Conservation (phyloP, 2,888 invertebrate species). For the Apocheima hispidaria region DNA sequence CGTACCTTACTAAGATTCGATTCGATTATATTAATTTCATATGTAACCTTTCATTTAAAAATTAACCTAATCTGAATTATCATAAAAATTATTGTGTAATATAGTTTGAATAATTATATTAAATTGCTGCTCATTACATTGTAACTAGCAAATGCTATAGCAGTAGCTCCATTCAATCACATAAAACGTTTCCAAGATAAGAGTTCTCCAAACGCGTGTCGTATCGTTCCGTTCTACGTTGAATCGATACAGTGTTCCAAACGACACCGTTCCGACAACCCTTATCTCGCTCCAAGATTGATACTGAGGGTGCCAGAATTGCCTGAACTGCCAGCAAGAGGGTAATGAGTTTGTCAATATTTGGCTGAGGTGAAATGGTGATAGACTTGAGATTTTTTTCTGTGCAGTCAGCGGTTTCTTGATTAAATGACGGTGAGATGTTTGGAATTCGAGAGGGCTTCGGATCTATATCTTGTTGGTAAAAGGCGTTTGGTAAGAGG, state of each 20-base stretch:
- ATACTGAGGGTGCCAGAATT: constrained; percentile 34
- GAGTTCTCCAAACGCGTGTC: constrained; percentile 33
- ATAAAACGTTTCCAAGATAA: constrained; percentile 36
- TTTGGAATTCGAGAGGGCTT: constrained; percentile 12
- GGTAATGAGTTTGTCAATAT: constrained; percentile 38
- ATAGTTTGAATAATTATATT: background rate
- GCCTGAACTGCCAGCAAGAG: constrained; percentile 31
- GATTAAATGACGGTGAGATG: constrained; percentile 26
- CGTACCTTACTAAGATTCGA: too few species aligned
- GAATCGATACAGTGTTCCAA: constrained; percentile 34
- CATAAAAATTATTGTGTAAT: background rate
- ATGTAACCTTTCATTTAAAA: too few species aligned
- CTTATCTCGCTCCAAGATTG: constrained; percentile 33
- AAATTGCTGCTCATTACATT: constrained; percentile 3
- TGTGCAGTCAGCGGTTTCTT: constrained; percentile 31
- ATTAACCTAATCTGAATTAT: background rate
- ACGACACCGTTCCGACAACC: constrained; percentile 33
- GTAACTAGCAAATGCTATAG: constrained; percentile 12
- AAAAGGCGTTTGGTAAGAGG: constrained; percentile 10
- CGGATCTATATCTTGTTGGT: constrained; percentile 25
- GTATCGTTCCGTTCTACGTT: constrained; percentile 25
- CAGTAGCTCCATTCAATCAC: constrained; percentile 27
- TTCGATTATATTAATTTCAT: too few species aligned
- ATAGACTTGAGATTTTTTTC: constrained; percentile 31
- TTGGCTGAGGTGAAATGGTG: constrained; percentile 34